Conservation (phyloP, 1,140 invertebrate genomes). For the Capitella teleta region DNA sequence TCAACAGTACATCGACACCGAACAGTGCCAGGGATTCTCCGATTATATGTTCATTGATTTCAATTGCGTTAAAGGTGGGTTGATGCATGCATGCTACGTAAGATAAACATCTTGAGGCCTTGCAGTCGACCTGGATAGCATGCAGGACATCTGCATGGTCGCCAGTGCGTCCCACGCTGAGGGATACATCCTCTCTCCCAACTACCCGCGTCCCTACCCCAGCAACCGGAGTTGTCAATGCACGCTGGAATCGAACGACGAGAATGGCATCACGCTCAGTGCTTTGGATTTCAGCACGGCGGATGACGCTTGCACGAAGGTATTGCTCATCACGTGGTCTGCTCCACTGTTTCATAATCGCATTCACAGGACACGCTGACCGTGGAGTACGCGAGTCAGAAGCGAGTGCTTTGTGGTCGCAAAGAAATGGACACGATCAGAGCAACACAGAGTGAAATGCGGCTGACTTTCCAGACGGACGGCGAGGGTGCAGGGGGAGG, state of each 20-base stretch:
- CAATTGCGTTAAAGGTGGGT: conserved; percentile 1
- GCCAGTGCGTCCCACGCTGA: not conserved
- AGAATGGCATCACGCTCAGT: not conserved
- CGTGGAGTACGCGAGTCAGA: too few species aligned
- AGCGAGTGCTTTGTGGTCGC: too few species aligned
- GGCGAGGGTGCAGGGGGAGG: too few species aligned
- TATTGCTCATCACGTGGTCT: too few species aligned
- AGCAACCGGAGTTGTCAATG: not conserved
- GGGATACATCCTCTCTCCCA: conserved; percentile 1
- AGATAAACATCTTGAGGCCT: not conserved
- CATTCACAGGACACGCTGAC: too few species aligned
- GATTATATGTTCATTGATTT: conserved; percentile 5
- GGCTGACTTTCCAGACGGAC: too few species aligned
- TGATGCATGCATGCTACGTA: not conserved
- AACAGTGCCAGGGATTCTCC: not conserved
- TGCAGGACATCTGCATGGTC: not conserved
- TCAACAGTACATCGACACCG: conserved; percentile 4
- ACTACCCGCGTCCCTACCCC: not conserved
- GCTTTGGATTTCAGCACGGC: not conserved
- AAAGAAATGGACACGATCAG: too few species aligned
- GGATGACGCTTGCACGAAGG: too few species aligned
- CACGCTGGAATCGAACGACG: not conserved
- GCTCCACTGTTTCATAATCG: too few species aligned
- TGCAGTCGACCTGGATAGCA: not conserved
- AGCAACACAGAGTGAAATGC: too few species aligned